Evolutionary conservation across 2,113 vertebrate genomes (phyloP), one percentile per base, ranked within the genome.

Genomic region (Daubentonia madagascariensis): DNA sequence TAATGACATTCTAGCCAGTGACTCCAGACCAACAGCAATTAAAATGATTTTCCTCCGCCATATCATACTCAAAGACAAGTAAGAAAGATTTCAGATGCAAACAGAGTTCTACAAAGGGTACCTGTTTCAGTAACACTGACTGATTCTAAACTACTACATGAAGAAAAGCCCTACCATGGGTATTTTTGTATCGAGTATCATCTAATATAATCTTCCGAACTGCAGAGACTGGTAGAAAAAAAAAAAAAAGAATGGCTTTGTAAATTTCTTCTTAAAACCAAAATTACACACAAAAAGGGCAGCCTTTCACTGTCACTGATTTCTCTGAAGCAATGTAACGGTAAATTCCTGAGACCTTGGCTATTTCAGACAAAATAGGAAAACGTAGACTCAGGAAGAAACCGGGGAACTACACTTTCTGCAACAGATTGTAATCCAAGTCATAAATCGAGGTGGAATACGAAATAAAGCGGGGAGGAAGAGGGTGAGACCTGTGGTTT

Each of bases 301-400:
- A 80, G 76, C 0, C 0, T 92, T 97, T 91, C 89, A 5, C 32
- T 84, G 95, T 92, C 94, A 93, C 94, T 97, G 91, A 98, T 98
- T 98, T 94, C 94, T 98, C 85, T 52, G 79, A 97, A 97, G 95
- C 13, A 0, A 78, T 35, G 0, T 35, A 75, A 95, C 0, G 20
- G n/a, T 59, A 96, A 98, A 96, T 85, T 98, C 97, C 63, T 28
- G 81, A 97, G 96, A 93, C 73, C 10, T 17, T 13, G 43, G 80
- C 16, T 80, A 79, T 96, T 67, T 96, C 85, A 87, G 76, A 52
- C 86, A 96, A 35, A 96, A 83, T 0, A 89, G 96, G 98, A 97
- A 84, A 97, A 85, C 0, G 45, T 11, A 94, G 97, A 83, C 65
- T 85, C 43, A 2, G 78, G 70, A 67, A 88, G 89, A 92, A 97